A percentile compares a stretch with the other conserved stretches of the same genome.
Conservation (phyloP, 2,888 invertebrate genomes). For the Lasioglossum pauxillum region DNA sequence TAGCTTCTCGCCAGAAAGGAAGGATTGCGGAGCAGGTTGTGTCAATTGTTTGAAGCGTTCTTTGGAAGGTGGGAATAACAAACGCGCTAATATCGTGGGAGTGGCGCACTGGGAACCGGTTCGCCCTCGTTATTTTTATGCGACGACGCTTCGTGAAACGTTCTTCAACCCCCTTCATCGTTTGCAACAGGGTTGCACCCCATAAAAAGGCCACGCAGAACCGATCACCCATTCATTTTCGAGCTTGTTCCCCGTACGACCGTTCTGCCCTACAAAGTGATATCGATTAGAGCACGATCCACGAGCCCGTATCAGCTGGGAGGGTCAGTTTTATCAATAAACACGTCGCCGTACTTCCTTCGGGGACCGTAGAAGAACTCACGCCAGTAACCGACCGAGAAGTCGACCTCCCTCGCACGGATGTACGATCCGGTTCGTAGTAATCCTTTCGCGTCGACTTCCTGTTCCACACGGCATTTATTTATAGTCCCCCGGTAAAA, state of each 20-base stretch:
- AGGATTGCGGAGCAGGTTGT: background rate
- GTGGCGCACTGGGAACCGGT: conserved; percentile 23
- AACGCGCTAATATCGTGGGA: conserved; percentile 41
- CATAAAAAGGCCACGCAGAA: conserved; percentile 51
- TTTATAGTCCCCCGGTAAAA: conserved; percentile 16
- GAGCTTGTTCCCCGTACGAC: conserved; percentile 36
- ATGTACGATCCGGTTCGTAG: background rate
- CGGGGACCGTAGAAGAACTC: conserved; percentile 2
- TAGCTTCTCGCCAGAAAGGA: background rate
- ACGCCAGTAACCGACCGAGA: background rate
- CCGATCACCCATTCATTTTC: conserved; percentile 63
- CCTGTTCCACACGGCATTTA: conserved; percentile 14
- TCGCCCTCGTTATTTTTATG: conserved; percentile 65
- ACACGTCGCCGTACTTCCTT: conserved; percentile 43
- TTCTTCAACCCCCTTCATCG: conserved; percentile 18
- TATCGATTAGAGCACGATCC: conserved; percentile 57
- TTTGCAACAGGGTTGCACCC: conserved; percentile 5
- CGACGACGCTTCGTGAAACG: conserved; percentile 53
- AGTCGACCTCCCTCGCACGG: background rate
- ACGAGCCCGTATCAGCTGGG: conserved; percentile 37
- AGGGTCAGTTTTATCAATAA: conserved; percentile 39
- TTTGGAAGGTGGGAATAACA: conserved; percentile 36
- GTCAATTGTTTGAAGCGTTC: conserved; percentile 18
- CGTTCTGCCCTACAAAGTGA: conserved; percentile 49
- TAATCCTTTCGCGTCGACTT: background rate